Evolutionary conservation across 2,113 vertebrate species (phyloP), one percentile per base, ranked within the genome.

Genomic region (Ibidorhyncha struthersii): DNA sequence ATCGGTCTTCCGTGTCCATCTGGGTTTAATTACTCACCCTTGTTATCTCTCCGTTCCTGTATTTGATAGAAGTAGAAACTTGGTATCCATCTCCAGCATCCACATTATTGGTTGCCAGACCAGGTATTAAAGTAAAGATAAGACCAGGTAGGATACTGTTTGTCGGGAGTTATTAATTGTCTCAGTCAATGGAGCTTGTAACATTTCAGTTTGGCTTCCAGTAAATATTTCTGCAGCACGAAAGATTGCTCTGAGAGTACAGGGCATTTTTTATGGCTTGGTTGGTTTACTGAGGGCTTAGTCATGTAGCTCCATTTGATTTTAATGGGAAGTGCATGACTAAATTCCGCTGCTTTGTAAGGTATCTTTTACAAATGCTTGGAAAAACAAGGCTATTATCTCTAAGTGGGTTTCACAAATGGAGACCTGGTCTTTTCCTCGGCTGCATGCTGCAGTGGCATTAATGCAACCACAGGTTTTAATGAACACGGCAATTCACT

Each of bases 221-320:
- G 30, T 58, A 91, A 95, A 53, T 71, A 61, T 76, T 85, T 85
- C 78, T 90, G 45, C 12, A 34, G 29, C 65, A 45, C 1, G 1
- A 59, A 69, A 69, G 53, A 67, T 62, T 69, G 32, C 18, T 92
- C 62, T 73, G 69, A 50, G 27, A 11, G 26, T 67, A 50, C 66
- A 59, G 45, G 29, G 38, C 13, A 13, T 50, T 89, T 91, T 92
- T 90, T 43, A 50, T 70, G 55, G 21, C 63, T 88, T 95, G 21
- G 12, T 53, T 86, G 55, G 32, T 79, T 94, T 84, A 29, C 61
- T 70, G 93, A 98, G 91, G 83, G 38, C 98, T 98, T 98, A 98
- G 98, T 97, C 97, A 95, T 96, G 87, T 90, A 84, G 41, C 93
- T 95, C 91, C 88, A 87, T 92, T 93, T 95, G 91, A 62, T 86